Conservation (phyloP, 2,113 vertebrate genomes). For the Marmota monax region DNA sequence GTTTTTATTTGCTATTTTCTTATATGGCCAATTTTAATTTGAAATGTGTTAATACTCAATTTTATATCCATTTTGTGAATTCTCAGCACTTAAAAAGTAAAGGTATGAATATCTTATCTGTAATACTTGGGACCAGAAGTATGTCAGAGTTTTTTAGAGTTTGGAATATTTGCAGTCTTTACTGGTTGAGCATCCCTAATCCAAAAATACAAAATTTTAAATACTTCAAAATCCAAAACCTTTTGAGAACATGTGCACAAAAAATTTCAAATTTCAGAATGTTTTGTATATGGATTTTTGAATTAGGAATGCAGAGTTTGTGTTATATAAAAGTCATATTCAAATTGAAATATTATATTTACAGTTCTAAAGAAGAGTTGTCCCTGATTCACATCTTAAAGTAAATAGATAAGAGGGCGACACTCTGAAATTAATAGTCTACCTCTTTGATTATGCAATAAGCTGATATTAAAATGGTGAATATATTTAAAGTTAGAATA, state of each 20-base stretch:
- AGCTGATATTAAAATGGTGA: neutral
- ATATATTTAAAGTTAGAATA: neutral
- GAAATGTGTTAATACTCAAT: neutral
- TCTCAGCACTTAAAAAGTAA: neutral
- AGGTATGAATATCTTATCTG: neutral
- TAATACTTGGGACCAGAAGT: neutral
- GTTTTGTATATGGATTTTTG: neutral
- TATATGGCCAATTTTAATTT: constrained; percentile 22
- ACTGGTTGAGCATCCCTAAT: neutral
- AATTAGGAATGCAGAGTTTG: neutral
- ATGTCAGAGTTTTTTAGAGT: neutral
- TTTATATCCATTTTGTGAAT: neutral
- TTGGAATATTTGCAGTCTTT: neutral
- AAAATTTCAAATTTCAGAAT: neutral
- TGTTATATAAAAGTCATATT: neutral
- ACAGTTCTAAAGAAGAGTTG: neutral
- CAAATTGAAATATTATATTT: neutral
- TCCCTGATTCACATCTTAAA: neutral
- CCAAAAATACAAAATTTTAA: neutral
- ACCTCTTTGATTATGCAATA: neutral
- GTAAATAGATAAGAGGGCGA: neutral
- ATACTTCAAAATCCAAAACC: neutral
- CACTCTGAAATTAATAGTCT: neutral
- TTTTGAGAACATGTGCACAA: neutral
- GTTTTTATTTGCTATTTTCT: constrained; percentile 13